Conservation (phyloP, 2,888 invertebrate genomes). For the Athalia rosae region DNA sequence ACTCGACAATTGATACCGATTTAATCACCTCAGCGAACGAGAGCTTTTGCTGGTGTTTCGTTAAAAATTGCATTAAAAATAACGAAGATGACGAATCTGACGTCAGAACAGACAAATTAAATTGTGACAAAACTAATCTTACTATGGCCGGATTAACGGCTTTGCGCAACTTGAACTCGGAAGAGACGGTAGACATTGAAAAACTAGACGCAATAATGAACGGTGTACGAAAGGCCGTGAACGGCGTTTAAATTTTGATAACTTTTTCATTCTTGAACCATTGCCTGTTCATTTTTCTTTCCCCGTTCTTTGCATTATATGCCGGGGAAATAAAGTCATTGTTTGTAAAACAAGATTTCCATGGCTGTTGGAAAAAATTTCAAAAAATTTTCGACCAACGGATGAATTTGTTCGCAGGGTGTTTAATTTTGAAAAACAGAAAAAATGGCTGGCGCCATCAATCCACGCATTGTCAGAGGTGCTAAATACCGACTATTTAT, state of each 20-base stretch:
- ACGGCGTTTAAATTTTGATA: not conserved
- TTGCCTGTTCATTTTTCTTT: not conserved
- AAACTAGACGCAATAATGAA: conserved; percentile 61
- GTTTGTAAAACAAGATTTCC: not conserved
- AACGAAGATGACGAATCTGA: conserved; percentile 50
- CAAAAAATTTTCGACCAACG: not conserved
- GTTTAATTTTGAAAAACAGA: no score
- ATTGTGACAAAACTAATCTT: conserved; percentile 56
- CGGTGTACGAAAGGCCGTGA: conserved; percentile 60
- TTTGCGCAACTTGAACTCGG: conserved; percentile 54
- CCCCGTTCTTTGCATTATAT: no score
- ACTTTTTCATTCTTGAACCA: not conserved
- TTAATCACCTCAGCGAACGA: conserved; percentile 60
- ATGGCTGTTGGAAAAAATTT: not conserved
- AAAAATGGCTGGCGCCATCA: conserved; percentile 29
- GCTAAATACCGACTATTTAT: conserved; percentile 38
- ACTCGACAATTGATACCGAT: conserved; percentile 56
- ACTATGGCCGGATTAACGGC: conserved; percentile 60
- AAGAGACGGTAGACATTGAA: conserved; percentile 57
- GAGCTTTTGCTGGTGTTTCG: conserved; percentile 63
- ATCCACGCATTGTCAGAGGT: conserved; percentile 20
- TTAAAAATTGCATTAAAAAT: conserved; percentile 61
- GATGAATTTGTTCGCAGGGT: no score
- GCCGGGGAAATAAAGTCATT: no score
- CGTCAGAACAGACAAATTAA: conserved; percentile 31